Base-by-base conservation (phyloP, 23 tunicate genomes). In the Ascidia mentula region DNA sequence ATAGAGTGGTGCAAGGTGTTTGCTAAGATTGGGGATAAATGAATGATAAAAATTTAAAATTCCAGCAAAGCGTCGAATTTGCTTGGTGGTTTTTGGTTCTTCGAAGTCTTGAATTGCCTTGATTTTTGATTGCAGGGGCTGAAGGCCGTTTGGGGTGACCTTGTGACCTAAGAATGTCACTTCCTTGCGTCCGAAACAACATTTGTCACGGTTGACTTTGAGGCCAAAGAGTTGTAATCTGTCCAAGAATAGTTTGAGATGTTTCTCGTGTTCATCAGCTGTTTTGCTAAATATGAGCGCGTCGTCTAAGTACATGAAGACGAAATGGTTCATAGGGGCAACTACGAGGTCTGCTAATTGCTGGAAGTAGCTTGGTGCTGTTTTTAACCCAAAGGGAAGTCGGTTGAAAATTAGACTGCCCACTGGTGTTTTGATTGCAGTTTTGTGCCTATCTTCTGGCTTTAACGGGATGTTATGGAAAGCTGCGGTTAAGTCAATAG, bases 51-150 rank as follows among this genome's bases (percentile, higher is more conserved):
- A 37, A 20, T 18, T 75, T 0, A 0, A n/a, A 12, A 18, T 40
- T 31, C 78, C 78, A 13, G 18, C 18, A 24, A 74, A 74, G 22
- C 79, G 40, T 8, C 78, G 78, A 34, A 1, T 35, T 59, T 75
- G 60, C 3, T 42, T 75, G 31, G 35, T 75, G 18, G 79, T 75
- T 32, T 31, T 38, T 0, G 79, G 46, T 75, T 31, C 5, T n/a
- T 59, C 59, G 22, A 75, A 75, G 7, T 75, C 60, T 37, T 42
- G 59, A 0, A 75, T 75, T 9, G 36, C 79, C 22, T 31, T 7
- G 12, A 75, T 33, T 37, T 75, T 75, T 9, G 0, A 34, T 71
- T 26, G 38, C 32, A 2, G 32, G 1, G 75, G 75, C 2, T 26
- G 12, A 1, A 37, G 26, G 0, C 26, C 60, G 0, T 42, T 28